Evolutionary conservation across 1,140 invertebrate genomes (phyloP).

Genomic region (Neoseiulus cucumeris): DNA sequence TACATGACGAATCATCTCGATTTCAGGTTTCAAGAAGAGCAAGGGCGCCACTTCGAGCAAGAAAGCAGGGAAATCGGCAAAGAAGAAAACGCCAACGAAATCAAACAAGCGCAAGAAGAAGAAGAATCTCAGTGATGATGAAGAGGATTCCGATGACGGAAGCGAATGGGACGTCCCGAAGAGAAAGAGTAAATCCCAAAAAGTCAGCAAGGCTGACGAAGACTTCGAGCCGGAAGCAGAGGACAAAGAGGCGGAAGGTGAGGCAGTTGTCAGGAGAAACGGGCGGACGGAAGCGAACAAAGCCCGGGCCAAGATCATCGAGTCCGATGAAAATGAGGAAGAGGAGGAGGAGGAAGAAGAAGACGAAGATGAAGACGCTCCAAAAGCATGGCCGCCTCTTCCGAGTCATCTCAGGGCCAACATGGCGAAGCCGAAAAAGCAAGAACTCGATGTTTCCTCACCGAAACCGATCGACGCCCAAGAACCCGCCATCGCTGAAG

Average conservation of each 20-base stretch:
- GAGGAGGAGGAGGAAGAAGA: not conserved
- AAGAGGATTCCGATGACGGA: not conserved
- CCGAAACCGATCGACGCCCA: no score
- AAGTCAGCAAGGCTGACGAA: not conserved
- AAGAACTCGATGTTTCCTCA: no score
- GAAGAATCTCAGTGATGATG: constrained; percentile 6
- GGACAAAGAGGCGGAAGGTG: not conserved
- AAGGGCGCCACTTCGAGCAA: no score
- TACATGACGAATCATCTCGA: no score
- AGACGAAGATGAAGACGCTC: not conserved
- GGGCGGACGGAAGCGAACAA: constrained; percentile 1
- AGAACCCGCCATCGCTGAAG: no score
- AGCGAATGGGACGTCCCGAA: not conserved
- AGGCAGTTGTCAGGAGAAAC: not conserved
- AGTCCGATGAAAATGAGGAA: not conserved
- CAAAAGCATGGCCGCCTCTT: not conserved
- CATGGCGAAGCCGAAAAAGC: not conserved
- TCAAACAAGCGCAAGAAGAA: not conserved
- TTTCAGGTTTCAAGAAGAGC: no score
- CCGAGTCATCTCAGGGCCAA: constrained; percentile 1
- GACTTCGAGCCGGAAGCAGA: not conserved
- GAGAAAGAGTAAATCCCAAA: not conserved
- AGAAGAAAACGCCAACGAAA: no score
- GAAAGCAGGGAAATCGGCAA: no score
- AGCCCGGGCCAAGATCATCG: not conserved